Evolutionary conservation across 2,888 invertebrate species (phyloP), one percentile per base, ranked within the genome.

Genomic region (Gryllus longicercus): DNA sequence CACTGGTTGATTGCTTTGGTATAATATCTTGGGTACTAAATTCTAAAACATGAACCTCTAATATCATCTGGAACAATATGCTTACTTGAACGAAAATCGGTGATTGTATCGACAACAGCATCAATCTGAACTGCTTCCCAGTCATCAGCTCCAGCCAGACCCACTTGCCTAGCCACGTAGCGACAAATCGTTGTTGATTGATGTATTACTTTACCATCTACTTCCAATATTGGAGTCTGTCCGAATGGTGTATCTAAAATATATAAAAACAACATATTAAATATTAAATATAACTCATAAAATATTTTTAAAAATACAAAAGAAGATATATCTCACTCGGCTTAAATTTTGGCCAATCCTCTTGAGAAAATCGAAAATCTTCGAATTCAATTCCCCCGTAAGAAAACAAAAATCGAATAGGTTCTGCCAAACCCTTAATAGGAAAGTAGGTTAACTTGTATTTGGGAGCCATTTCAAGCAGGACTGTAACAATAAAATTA

Each of bases 391-490:
- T 86, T 81, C 88, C 89, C 78, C 91, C 91, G 84, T 92, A 92
- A 81, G 90, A 90, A 82, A 92, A 86, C 14, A 92, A 86, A 83
- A 90, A 91, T 83, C 92, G 88, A 84, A 92, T 89, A 75, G 92
- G 91, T 85, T 92, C 92, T 51, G 88, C 92, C 78, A 92, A 86
- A 23, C 90, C 92, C 85, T 89, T 91, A 49, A 91, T 88, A 84
- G 90, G 88, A 85, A 92, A 92, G 84, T 92, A 92, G 81, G 89
- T 90, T 50, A 92, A 85, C 83, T 90, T 92, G 86, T 91, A 91
- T 78, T 49, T 78, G 11, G 79, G 82, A 63, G 80, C 79, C 82
- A 82, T 82, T 18, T 18, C 79, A 8, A 38, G 38, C 38, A 8
- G 38, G 8, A 5, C 38, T 38, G 38, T 38, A 38, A 38, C 38